Evolutionary conservation across 2,888 invertebrate genomes (phyloP), one percentile per base, ranked within the genome.

Genomic region (Mimachlamys varia): DNA sequence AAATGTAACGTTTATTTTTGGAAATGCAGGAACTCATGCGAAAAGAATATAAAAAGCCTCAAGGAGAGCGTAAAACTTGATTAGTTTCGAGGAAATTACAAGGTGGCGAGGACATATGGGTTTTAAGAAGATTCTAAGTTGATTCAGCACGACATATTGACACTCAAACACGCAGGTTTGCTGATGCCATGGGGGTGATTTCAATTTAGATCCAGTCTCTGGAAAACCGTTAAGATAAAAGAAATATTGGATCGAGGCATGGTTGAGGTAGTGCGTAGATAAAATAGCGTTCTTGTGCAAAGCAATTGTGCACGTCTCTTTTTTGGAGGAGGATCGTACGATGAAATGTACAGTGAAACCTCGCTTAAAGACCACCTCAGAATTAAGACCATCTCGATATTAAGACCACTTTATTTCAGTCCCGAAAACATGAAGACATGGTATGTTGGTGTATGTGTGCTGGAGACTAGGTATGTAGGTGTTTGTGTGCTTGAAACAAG

Each of bases 1-100:
- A 33, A 12, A 76, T 76, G 19, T 33, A 22, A 76, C 76, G 17
- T 76, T 76, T 76, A 33, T 27, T 76, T 76, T 76, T 76, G 33
- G 76, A 76, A 76, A 76, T 76, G 76, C 76, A 76, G 5, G 76
- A 76, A 76, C 76, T 33, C 76, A 76, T 76, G 76, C 76, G 76
- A 76, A 76, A 76, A 33, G 33, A 27, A 76, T 76, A 76, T 76
- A 33, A 76, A 76, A 76, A 27, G 33, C 76, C 27, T 76, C 76
- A 5, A 7, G 33, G 33, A 76, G 10, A 22, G 33, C 33, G 76
- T 76, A 76, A 76, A 76, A 76, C 76, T 76, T 76, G 4, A 33
- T 76, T 76, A 76, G 76, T 33, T 76, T 76, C 76, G 22, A 33
- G 76, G 33, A 76, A 33, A 76, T 76, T 33, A 76, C 76, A 27